Base-by-base conservation (phyloP, 2,797 vertebrate genomes). In the Tapirus indicus region DNA sequence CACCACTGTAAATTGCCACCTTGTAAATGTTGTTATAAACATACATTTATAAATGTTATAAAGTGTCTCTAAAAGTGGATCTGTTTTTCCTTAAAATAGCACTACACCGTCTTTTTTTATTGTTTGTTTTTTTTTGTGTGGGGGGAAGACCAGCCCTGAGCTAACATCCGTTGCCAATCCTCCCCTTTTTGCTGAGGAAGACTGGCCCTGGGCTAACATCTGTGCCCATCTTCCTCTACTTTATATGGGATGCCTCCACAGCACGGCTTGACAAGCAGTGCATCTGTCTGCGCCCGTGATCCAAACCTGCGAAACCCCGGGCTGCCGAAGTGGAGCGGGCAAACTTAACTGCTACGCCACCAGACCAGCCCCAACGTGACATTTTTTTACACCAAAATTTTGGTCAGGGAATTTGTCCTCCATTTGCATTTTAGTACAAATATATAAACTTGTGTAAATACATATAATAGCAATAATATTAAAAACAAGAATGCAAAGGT, bases 401-500 rank as follows among this genome's bases (percentile, higher is more conserved):
- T 68, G 35, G 44, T 83, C 60, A 92, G 38, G 29, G n/a, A 52
- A 88, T 83, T 72, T 80, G 32, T 80, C 52, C 47, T 91, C n/a
- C n/a, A 72, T 66, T 41, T 60, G 23, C 16, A 69, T 41, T 66
- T 93, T 64, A 64, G 32, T 82, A 69, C 56, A 88, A 87, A 66
- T 38, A 38, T 4, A 38, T 87, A 64, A 52, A 17, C 32, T 41
- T 64, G 2, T n/a, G 29, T 44, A 84, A 89, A 74, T 74, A 89
- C 17, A 69, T 78, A 79, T 56, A 1, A 74, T 80, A 75, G 7
- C 25, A 86, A 60, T 62, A 80, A 93, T 38, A 77, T 58, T 44
- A 54, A 66, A 90, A 91, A 85, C 14, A 90, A 72, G 56, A 95
- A 93, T 78, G 78, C 17, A 64, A 94, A 93, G 38, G 13, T 58